Evolutionary conservation across 1,140 invertebrate genomes (phyloP), one percentile per base, ranked within the genome.

Genomic region (Megalonaias nervosa): DNA sequence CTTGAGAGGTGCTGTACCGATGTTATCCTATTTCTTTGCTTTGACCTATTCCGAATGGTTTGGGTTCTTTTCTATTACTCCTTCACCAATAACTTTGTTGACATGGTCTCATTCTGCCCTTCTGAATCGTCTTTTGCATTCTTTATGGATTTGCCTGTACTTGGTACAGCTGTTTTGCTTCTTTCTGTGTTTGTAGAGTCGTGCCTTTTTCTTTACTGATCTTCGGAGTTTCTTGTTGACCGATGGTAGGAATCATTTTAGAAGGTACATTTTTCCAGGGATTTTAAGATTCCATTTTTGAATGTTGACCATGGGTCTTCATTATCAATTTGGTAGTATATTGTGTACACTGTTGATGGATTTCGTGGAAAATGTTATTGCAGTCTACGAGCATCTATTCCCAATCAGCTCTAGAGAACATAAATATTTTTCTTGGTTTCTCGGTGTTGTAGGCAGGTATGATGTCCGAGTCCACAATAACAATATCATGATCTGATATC

Each of bases 41-140:
- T 84, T 82, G 0, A 82, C 62, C 26, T 75, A 80, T 21, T 74
- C 77, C 75, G 69, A 84, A 82, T 21, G 82, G 77, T 67, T 80
- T 80, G 65, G 71, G 77, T 84, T 81, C 48, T 82, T 81, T 3
- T 71, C 68, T 9, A 68, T 60, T 21, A 84, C 64, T n/a, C 82
- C 75, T 67, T 80, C 75, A 19, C 66, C 15, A 12, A 82, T 81
- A 14, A 38, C 66, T 11, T 64, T 70, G 61, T 84, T 84, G 12
- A 82, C 75, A 62, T 82, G 73, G n/a, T 76, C 31, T 61, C 70
- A 80, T 71, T 84, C 78, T 15, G 79, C 67, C 66, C 67, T 77
- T 38, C 76, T 71, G 1, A 75, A 59, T 72, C 78, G 67, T 4
- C 64, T 55, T 19, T 77, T 80, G 55, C 77, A 78, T 59, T 73